These are phyloP conservation scores for Hydrocynus forskahlii DNA, from an alignment of 2,797 vertebrate species.

Conservation along the genomic window DNA sequence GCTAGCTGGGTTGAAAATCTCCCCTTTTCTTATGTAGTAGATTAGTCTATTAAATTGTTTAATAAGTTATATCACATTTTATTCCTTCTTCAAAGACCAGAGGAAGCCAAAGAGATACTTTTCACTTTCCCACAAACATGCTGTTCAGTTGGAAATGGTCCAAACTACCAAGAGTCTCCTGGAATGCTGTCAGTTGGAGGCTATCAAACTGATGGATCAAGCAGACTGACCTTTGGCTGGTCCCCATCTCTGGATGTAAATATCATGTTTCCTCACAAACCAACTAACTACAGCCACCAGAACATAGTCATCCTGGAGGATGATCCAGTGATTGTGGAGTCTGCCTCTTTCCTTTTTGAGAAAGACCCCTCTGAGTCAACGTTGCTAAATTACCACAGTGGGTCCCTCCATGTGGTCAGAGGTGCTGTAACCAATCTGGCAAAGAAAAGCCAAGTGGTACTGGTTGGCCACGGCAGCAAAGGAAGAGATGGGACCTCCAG, in stretches of 20 bases:
- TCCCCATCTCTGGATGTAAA: not conserved
- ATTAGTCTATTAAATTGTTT: not conserved
- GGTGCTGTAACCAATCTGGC: conserved; percentile 22
- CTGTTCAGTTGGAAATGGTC: not conserved
- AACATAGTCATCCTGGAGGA: conserved; percentile 65
- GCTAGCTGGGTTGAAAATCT: too few species aligned
- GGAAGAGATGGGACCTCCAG: conserved; percentile 36
- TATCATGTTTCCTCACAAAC: not conserved
- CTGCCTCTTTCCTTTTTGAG: conserved; percentile 65
- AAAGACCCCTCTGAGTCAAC: conserved; percentile 56
- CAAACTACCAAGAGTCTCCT: not conserved
- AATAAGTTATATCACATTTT: not conserved
- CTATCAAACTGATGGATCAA: conserved; percentile 4
- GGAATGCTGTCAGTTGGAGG: not conserved
- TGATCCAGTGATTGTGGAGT: conserved; percentile 60
- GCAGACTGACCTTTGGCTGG: not conserved
- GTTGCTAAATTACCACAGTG: conserved; percentile 62
- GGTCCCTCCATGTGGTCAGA: conserved; percentile 52
- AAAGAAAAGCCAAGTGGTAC: conserved; percentile 47
- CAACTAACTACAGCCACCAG: conserved; percentile 46
- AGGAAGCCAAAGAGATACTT: not conserved
- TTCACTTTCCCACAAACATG: not conserved
- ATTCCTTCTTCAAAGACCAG: conserved; percentile 4
- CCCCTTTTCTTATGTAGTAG: not conserved
- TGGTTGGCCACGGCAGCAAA: conserved; percentile 67